Evolutionary conservation across 2,797 vertebrate species (phyloP).

Genomic region (Basileuterus tristriatus): DNA sequence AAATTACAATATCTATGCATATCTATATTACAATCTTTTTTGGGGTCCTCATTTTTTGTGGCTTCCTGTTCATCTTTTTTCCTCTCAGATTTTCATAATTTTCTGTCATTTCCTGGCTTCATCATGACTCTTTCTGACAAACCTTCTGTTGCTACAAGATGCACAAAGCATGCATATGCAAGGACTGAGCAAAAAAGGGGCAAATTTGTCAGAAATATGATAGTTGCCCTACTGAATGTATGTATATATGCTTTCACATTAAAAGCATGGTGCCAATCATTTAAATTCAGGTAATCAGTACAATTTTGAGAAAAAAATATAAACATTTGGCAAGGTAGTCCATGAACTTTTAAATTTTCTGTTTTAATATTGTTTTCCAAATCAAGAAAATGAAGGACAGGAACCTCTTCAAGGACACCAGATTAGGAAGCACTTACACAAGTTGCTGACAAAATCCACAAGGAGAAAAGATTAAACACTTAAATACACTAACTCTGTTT

Average conservation of each 20-base stretch:
- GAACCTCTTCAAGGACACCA: neutral
- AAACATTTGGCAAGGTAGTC: neutral
- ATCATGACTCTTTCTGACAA: conserved; percentile 31
- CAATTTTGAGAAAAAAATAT: neutral
- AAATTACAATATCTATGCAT: neutral
- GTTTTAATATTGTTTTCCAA: neutral
- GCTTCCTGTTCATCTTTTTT: neutral
- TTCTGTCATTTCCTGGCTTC: conserved; percentile 50
- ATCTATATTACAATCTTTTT: neutral
- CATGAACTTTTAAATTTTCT: neutral
- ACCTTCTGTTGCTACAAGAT: conserved; percentile 41
- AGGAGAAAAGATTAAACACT: neutral
- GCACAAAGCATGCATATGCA: conserved; percentile 27
- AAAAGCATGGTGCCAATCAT: neutral
- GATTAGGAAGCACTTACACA: neutral
- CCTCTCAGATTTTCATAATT: conserved; percentile 15
- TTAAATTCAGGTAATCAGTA: conserved; percentile 4
- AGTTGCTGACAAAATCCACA: neutral
- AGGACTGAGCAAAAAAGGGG: conserved; percentile 22
- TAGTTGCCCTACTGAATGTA: conserved; percentile 9
- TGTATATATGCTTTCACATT: neutral
- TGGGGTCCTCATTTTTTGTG: neutral
- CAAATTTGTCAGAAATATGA: conserved; percentile 32
- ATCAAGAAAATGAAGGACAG: neutral
- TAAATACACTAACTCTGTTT: neutral